phyloP scores from a whole-genome alignment of 2,888 invertebrate genomes.

The Strigamia transsilvanica region DNA sequence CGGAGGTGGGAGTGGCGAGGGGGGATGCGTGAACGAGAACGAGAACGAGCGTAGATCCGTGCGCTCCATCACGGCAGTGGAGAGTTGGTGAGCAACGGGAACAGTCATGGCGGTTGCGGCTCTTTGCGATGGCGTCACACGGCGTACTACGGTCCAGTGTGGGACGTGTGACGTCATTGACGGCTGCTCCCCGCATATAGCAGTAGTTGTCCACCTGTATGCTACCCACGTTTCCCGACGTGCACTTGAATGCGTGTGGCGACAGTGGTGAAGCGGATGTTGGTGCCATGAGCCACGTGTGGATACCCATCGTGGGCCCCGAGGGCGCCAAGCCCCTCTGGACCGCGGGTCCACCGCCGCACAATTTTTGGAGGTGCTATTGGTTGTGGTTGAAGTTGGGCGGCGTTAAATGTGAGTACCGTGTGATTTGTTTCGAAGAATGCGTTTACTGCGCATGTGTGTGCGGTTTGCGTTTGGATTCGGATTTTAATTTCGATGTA shows the following conservation, averaged over 20 bases:
- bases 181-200: slow-evolving; percentile 9
- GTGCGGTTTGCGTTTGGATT: neutral
- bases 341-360: neutral
- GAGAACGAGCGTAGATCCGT: neutral
- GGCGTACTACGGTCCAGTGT: slow-evolving; percentile 20
- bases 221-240: slow-evolving; percentile 22
- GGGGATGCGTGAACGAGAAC: neutral
- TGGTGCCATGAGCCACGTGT: slow-evolving; percentile 33
- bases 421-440: neutral
- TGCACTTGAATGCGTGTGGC: neutral
- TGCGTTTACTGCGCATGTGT: neutral
- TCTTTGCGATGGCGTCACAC: slow-evolving; percentile 19
- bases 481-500: too few relatives aligned
- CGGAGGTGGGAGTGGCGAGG: slow-evolving; percentile 16
- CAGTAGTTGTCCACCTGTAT: slow-evolving; percentile 2
- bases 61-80: slow-evolving; percentile 24
- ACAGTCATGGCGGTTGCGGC: neutral
- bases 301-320: slow-evolving; percentile 7
- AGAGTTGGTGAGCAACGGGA: slow-evolving; percentile 17
- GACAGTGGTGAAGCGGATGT: slow-evolving; percentile 17
- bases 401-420: neutral
- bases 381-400: slow-evolving; percentile 16
- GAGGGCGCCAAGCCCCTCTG: neutral
- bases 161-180: slow-evolving; percentile 38
- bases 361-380: slow-evolving; percentile 21